A percentile compares a stretch with the other conserved stretches of the same genome.
Conservation (phyloP, 2,888 invertebrate species). For the Nasonia oneida region DNA sequence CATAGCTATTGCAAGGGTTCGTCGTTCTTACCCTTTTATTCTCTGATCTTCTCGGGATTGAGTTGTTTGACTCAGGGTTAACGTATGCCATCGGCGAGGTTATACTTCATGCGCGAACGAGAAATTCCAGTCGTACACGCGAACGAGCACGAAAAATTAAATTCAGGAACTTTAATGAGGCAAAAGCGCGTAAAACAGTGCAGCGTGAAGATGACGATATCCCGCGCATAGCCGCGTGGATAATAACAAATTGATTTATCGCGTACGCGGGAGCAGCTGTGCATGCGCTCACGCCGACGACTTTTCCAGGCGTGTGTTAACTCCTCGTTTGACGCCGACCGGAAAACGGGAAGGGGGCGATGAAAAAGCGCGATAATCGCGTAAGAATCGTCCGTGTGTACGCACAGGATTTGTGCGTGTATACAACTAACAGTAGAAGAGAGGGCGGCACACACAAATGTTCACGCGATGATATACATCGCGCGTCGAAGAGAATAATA, state of each 20-base stretch:
- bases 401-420: constrained; percentile 33
- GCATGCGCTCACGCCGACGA: background rate
- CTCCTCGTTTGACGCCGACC: background rate
- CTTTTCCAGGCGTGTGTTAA: constrained; percentile 45
- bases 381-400: constrained; percentile 66
- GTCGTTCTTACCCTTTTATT: background rate
- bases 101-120: background rate
- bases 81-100: constrained; percentile 19
- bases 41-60: constrained; percentile 13
- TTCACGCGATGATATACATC: background rate
- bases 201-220: constrained; percentile 22
- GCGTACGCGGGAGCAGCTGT: constrained; percentile 18
- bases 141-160: background rate
- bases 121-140: too few species aligned
- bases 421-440: background rate
- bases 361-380: constrained; percentile 60
- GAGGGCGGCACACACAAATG: background rate
- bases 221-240: background rate
- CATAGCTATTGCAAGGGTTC: constrained; percentile 28
- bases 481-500: constrained; percentile 66
- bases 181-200: background rate
- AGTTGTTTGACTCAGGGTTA: constrained; percentile 33
- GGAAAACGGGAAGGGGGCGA: constrained; percentile 49
- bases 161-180: background rate
- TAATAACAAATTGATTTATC: constrained; percentile 54